Base-by-base conservation (phyloP, 2,797 vertebrate genomes). In the Dendrocincla tyrannina region DNA sequence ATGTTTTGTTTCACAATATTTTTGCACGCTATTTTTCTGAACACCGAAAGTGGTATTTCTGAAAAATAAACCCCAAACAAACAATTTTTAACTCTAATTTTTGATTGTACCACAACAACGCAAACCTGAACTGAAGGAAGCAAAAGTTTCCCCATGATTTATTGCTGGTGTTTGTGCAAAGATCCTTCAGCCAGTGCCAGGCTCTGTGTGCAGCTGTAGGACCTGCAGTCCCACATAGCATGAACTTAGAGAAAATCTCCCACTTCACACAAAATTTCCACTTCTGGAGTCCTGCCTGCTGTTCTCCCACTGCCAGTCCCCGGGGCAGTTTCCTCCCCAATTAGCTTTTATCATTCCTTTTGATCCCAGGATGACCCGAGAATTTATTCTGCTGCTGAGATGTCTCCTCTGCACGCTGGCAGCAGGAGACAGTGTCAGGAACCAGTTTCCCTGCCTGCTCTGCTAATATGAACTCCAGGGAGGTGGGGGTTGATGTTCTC, bases 341-440 rank as follows among this genome's bases (percentile, higher is more conserved):
- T 42, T 55, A 66, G 22, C 37, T 91, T 72, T 81, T 73, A 62
- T 72, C 46, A 62, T 63, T 75, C 25, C 35, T 81, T 93, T 90
- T 79, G 47, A 82, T 82, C 70, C 35, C 28, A 47, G 44, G 42
- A 41, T 84, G 83, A 88, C 69, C 76, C 28, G 39, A 76, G 80
- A 73, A 69, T 75, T 91, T 32, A 56, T 88, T 82, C 55, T 37
- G 19, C 33, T 47, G 55, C 62, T 23, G 49, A 87, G 72, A 44
- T 32, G 44, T 32, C 47, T 81, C 49, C 44, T 63, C 53, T 77
- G 39, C 30, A 17, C 42, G 8, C 1, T 0, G 1, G n/a, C 49
- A n/a, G 79, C 41, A 33, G 60, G 50, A 60, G 50, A 50, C 0
- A 0, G 17, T 1, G 1, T 8, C 0, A 0, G 25, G 47, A 82